Evolutionary conservation across 2,888 invertebrate genomes (phyloP).

Genomic region (Microplitis manilae): DNA sequence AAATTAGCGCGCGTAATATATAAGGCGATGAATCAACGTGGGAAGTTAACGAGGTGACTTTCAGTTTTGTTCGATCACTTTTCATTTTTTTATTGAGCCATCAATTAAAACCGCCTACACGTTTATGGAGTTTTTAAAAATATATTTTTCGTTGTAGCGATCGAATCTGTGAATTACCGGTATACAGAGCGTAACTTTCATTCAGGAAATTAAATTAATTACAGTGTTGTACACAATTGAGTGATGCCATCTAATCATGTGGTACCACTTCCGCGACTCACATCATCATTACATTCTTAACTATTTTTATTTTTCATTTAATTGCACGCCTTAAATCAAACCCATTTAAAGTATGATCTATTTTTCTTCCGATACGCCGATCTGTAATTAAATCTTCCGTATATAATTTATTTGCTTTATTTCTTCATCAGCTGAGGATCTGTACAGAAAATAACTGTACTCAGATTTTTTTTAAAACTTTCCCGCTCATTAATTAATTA

Average conservation of each 20-base stretch:
- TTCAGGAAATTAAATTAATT: constrained; percentile 58
- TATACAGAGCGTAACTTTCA: constrained; percentile 50
- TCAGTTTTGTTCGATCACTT: neutral
- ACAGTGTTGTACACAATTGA: constrained; percentile 42
- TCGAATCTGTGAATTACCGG: constrained; percentile 29
- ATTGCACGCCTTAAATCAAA: neutral
- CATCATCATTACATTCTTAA: constrained; percentile 21
- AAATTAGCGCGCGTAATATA: neutral
- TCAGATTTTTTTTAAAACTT: no score
- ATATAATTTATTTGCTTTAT: no score
- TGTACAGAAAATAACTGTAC: no score
- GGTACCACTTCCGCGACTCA: constrained; percentile 29
- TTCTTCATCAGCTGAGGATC: no score
- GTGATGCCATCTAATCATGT: constrained; percentile 5
- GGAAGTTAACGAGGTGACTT: neutral
- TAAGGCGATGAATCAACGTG: constrained; percentile 12
- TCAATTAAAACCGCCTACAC: constrained; percentile 1
- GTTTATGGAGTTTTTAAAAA: neutral
- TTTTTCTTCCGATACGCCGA: no score
- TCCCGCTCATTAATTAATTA: no score
- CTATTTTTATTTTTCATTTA: constrained; percentile 7
- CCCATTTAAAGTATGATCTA: neutral
- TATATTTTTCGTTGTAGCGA: constrained; percentile 15
- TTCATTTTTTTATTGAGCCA: neutral
- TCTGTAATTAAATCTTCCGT: no score